A percentile compares a stretch with the other conserved stretches of the same genome.
phyloP scores from a whole-genome alignment of 2,113 vertebrate species.

The Embiotoca jacksoni region DNA sequence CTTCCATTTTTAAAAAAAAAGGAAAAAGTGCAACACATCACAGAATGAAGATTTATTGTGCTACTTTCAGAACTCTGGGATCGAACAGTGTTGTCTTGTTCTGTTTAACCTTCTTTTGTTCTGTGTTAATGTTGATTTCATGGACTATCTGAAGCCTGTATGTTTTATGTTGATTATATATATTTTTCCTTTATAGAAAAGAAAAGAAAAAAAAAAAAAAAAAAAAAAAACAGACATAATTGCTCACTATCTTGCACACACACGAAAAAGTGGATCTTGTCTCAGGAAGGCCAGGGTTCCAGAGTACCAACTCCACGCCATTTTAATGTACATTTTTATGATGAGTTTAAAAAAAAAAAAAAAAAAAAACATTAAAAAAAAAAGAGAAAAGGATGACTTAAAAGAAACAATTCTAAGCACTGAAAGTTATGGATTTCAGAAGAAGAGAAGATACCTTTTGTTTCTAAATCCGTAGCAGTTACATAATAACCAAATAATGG shows the following conservation, averaged over 20 bases:
- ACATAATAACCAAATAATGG: slow-evolving; percentile 99
- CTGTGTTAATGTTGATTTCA: slow-evolving; percentile 81
- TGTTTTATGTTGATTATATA: slow-evolving; percentile 78
- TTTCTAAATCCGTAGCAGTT: slow-evolving; percentile 99
- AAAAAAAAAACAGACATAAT: slow-evolving; percentile 79
- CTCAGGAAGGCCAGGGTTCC: slow-evolving; percentile 99
- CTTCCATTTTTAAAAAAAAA: slow-evolving; percentile 85
- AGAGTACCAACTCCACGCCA: slow-evolving; percentile 96
- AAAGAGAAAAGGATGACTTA: slow-evolving; percentile 79
- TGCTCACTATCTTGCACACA: slow-evolving; percentile 98
- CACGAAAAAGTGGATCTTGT: slow-evolving; percentile 91
- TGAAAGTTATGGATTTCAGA: slow-evolving; percentile 88
- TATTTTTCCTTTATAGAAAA: slow-evolving; percentile 75
- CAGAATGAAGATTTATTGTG: slow-evolving; percentile 91
- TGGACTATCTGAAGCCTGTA: slow-evolving; percentile 81
- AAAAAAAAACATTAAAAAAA: slow-evolving; percentile 17
- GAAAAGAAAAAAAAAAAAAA: slow-evolving; percentile 26
- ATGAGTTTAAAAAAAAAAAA: slow-evolving; percentile 57
- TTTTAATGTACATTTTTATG: slow-evolving; percentile 96
- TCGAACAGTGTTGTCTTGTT: slow-evolving; percentile 90
- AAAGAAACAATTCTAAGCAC: slow-evolving; percentile 85
- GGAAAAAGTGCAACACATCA: slow-evolving; percentile 82
- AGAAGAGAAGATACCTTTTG: slow-evolving; percentile 89
- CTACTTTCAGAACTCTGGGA: slow-evolving; percentile 97
- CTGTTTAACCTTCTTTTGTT: slow-evolving; percentile 79